Evolutionary conservation across 2,888 invertebrate genomes (phyloP).

Genomic region (Orgyia antiqua): DNA sequence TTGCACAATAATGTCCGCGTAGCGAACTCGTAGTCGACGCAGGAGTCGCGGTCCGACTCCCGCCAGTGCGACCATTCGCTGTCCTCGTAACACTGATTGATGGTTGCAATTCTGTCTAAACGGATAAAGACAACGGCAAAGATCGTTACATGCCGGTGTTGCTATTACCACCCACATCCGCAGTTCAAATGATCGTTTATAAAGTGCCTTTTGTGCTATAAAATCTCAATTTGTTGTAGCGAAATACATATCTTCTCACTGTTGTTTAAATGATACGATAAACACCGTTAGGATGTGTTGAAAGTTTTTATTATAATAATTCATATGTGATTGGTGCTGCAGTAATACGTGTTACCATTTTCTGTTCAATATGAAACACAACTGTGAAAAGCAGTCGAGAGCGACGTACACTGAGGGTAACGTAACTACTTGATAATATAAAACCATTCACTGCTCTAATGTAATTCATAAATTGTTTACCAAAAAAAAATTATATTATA

Average conservation of each 20-base stretch:
- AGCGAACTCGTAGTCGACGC: constrained; percentile 43
- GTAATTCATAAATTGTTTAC: no score
- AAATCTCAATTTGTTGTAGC: constrained; percentile 7
- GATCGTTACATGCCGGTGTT: constrained; percentile 8
- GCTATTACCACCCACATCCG: constrained; percentile 10
- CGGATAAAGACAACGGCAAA: constrained; percentile 37
- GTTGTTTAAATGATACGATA: not conserved
- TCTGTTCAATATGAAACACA: no score
- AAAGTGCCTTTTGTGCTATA: constrained; percentile 12
- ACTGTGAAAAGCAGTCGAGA: no score
- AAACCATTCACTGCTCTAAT: no score
- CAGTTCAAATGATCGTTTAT: constrained; percentile 9
- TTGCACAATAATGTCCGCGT: constrained; percentile 65
- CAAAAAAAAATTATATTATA: no score
- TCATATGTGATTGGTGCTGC: no score
- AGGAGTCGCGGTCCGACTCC: constrained; percentile 27
- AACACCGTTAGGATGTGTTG: constrained; percentile 1
- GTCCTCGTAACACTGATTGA: constrained; percentile 19
- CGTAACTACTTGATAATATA: no score
- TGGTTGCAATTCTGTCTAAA: constrained; percentile 23
- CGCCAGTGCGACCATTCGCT: constrained; percentile 15
- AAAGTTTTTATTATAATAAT: no score
- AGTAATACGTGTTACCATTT: no score
- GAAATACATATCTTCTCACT: not conserved
- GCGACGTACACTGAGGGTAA: no score